Base-by-base conservation (phyloP, 2,797 vertebrate species). In the Myotis myotis region DNA sequence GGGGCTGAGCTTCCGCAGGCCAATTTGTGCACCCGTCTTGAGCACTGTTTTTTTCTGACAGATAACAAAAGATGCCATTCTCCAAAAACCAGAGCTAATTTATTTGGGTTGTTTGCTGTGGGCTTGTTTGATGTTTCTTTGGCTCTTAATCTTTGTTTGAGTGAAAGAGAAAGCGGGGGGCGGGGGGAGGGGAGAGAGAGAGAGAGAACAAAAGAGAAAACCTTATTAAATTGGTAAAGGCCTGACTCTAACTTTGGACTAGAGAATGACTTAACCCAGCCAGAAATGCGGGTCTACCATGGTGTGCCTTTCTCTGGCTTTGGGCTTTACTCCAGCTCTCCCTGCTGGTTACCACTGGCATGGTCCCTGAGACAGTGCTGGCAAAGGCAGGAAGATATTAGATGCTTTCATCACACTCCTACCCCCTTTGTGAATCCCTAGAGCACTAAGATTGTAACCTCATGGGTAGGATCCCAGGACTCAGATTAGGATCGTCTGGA, bases 101-200 rank as follows among this genome's bases (percentile, higher is more conserved):
- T 97, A 94, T 94, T 93, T 94, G 81, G 2, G 33, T 49, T 83
- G 30, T 92, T 57, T 91, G 25, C 19, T 62, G 25, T 66, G 71
- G 22, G 22, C 38, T 85, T 95, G 19, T 88, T 90, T 96, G 83
- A 93, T 94, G 60, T 84, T 95, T 51, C 76, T 96, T 92, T 93
- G 72, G 91, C 68, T 90, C 23, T 89, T 96, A 72, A 75, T 96
- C 68, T 81, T 83, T 94, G 76, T 83, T 80, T 36, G 49, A 89
- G 41, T 53, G 60, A 91, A 91, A 91, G 80, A 79, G 25, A 74
- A 23, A 55, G 19, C 51, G 22, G 38, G 22, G 62, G 60, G 57
- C 82, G 20, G 53, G 15, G 49, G 15, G 49, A 12, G 75, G 25
- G 51, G n/a, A 71, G 53, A 66, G 82, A 23, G 55, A 84, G n/a